A percentile compares a stretch with the other conserved stretches of the same genome.
Evolutionary conservation across 2,888 invertebrate species (phyloP).

Genomic region (Drosophila subsilvestris): DNA sequence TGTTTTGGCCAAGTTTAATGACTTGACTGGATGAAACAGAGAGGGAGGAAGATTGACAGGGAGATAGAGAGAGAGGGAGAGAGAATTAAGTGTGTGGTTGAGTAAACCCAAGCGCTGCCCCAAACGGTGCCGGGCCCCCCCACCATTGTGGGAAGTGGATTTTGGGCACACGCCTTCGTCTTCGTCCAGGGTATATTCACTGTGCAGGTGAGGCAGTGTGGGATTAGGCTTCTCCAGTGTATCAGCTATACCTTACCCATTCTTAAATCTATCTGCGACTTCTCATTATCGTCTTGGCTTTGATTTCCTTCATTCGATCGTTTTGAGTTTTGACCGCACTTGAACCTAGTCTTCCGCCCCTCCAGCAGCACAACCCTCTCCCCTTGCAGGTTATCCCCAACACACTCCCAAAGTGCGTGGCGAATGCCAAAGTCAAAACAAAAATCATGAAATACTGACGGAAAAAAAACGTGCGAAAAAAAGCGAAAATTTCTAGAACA

Average conservation of each 20-base stretch:
- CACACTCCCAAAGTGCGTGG: constrained; percentile 4
- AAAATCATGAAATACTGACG: constrained; percentile 66
- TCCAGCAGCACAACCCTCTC: neutral
- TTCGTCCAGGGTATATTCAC: neutral
- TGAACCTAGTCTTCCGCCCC: neutral
- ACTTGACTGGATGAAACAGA: neutral
- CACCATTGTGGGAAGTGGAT: neutral
- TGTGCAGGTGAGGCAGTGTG: neutral
- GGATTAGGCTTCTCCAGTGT: neutral
- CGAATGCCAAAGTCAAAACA: constrained; percentile 71
- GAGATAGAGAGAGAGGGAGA: too few species aligned
- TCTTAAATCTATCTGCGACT: neutral
- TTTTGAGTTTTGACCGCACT: neutral
- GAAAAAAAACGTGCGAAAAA: constrained; percentile 72
- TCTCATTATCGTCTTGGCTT: neutral
- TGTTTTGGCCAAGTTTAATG: constrained; percentile 31
- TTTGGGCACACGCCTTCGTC: neutral
- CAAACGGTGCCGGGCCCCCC: neutral
- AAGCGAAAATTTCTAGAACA: constrained; percentile 66
- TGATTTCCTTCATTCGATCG: neutral
- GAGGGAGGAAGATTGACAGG: neutral
- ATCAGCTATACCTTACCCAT: neutral
- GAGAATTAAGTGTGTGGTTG: constrained; percentile 1
- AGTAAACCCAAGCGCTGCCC: constrained; percentile 1
- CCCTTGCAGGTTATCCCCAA: neutral